Evolutionary conservation across 2,113 vertebrate genomes (phyloP).

Genomic region (Zosterops hypoxanthus): DNA sequence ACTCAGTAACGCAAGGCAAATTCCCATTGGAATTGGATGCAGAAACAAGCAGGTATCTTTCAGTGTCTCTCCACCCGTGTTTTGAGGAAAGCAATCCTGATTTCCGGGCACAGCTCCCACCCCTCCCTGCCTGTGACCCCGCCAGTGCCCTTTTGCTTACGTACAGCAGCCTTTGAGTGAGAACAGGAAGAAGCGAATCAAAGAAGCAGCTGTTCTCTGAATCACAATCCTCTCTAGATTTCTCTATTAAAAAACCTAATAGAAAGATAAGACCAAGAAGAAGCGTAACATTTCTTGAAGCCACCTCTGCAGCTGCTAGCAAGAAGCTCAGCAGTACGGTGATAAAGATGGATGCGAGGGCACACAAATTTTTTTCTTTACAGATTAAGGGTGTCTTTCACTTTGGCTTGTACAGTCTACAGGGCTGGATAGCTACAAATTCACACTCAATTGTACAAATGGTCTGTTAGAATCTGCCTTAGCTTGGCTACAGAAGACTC

Average conservation of each 20-base stretch:
- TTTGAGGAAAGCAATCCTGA: background rate
- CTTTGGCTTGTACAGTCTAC: background rate
- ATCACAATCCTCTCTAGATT: constrained; percentile 51
- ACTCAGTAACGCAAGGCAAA: background rate
- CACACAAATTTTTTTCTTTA: background rate
- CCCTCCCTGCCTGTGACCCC: background rate
- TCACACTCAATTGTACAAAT: background rate
- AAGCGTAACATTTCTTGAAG: background rate
- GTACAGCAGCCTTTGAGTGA: background rate
- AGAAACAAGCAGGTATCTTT: background rate
- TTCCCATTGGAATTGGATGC: background rate
- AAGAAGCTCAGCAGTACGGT: background rate
- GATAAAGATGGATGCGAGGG: background rate
- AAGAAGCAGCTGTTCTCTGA: constrained; percentile 59
- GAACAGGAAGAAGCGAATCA: constrained; percentile 40
- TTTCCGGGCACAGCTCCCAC: background rate
- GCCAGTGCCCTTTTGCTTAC: constrained; percentile 2
- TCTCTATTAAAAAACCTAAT: background rate
- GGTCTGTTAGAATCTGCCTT: background rate
- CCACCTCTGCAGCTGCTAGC: background rate
- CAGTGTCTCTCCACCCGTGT: background rate
- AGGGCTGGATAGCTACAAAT: background rate
- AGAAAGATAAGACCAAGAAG: background rate
- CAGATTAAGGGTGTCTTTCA: background rate
- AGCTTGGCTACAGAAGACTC: background rate